Base-by-base conservation (phyloP, 2,797 vertebrate genomes). In the Macrochelys suwanniensis region DNA sequence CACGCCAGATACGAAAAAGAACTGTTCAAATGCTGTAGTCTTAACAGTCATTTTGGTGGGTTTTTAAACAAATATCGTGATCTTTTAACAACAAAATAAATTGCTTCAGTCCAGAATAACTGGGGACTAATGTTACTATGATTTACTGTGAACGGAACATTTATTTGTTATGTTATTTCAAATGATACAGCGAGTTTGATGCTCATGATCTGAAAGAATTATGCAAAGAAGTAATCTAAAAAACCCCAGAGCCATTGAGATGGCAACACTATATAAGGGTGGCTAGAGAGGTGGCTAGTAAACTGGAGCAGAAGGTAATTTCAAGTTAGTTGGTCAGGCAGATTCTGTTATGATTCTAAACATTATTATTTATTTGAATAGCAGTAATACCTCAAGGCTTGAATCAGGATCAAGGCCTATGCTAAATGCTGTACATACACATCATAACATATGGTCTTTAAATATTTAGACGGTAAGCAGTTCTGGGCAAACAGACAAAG, bases 81-180 rank as follows among this genome's bases (percentile, higher is more conserved):
- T 45, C 5, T 2, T 92, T 86, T 82, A 50, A 25, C 5, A 42
- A 86, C 59, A 85, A 86, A 92, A 90, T 4, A 54, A 82, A 93
- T 50, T 53, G 82, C 33, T 37, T 37, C 8, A 33, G 23, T 93
- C 89, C 65, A 16, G 82, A 33, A 16, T 74, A 8, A 45, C 45
- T 90, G 31, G 61, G 88, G 9, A 9, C n/a, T 84, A 94, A 80
- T n/a, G 17, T 17, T 89, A 51, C 74, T 89, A 77, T 84, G 85
- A 89, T 96, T 97, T 94, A 90, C 89, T 87, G 94, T 89, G 88
- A 94, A 78, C 92, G 12, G 89, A 96, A 83, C 54, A 45, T 5
- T 92, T 77, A n/a, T 84, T 90, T 96, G 26, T 79, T 89, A 76
- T 84, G 21, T 50, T 87, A 85, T 95, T 95, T 94, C 74, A 89